Evolutionary conservation across 2,888 invertebrate genomes (phyloP).

Genomic region (Petrophora chlorosata): DNA sequence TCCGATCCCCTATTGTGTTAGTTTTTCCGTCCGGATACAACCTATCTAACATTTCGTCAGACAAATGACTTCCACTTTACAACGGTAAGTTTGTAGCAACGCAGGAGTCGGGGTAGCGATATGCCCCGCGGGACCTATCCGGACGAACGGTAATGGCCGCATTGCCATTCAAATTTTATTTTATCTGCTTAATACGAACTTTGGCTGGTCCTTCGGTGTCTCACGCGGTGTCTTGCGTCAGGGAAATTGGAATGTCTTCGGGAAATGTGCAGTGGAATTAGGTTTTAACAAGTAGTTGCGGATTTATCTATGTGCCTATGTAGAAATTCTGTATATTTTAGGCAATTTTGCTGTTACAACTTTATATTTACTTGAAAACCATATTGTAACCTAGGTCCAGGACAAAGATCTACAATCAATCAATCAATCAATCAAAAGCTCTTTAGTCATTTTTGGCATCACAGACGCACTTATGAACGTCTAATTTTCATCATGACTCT

Average conservation of each 20-base stretch:
- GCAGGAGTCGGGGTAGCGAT: slow-evolving; percentile 25
- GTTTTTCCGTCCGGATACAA: too few relatives aligned
- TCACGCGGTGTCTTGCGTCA: slow-evolving; percentile 31
- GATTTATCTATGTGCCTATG: too few relatives aligned
- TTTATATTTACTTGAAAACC: too few relatives aligned
- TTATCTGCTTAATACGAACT: slow-evolving; percentile 50
- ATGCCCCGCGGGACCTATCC: slow-evolving; percentile 47
- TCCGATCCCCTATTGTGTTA: too few relatives aligned
- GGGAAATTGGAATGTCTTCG: slow-evolving; percentile 14
- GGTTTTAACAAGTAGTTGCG: background rate
- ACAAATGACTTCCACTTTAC: slow-evolving; percentile 27
- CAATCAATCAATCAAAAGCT: too few relatives aligned
- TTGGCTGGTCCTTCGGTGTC: slow-evolving; percentile 32
- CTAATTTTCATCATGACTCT: too few relatives aligned
- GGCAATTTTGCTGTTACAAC: too few relatives aligned
- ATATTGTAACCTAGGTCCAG: too few relatives aligned
- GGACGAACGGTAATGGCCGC: slow-evolving; percentile 42
- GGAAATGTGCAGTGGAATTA: background rate
- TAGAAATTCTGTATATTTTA: too few relatives aligned
- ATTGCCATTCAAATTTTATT: slow-evolving; percentile 57
- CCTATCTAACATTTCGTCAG: slow-evolving; percentile 4
- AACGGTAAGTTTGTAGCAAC: slow-evolving; percentile 15
- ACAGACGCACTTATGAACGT: too few relatives aligned
- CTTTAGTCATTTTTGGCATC: too few relatives aligned
- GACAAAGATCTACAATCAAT: too few relatives aligned